These are phyloP conservation scores for Lordiphosa clarofinis DNA, from an alignment of 1,140 invertebrate genomes.

Conservation along the genomic window DNA sequence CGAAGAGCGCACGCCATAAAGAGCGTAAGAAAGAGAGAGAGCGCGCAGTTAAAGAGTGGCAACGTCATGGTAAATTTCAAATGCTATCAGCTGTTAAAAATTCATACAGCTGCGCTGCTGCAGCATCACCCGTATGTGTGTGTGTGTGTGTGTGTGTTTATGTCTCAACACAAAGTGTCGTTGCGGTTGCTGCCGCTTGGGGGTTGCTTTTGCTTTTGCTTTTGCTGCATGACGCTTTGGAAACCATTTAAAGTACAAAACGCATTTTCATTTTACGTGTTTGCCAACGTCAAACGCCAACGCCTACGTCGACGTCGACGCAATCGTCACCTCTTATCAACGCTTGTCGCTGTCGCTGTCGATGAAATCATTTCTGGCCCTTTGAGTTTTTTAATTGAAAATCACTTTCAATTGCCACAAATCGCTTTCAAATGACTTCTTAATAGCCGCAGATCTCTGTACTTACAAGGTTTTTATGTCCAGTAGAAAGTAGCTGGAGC, in stretches of 20 bases:
- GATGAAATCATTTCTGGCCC: constrained; percentile 14
- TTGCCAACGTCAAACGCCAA: no score
- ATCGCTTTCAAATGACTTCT: background rate
- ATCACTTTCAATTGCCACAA: constrained; percentile 25
- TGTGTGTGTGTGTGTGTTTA: no score
- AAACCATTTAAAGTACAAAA: no score
- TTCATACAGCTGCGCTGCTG: constrained; percentile 52
- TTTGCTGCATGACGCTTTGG: constrained; percentile 6
- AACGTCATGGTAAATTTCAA: constrained; percentile 58
- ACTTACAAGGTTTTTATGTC: no score
- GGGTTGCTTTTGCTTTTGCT: constrained; percentile 38
- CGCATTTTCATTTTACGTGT: no score
- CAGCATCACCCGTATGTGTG: background rate
- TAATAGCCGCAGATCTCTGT: background rate
- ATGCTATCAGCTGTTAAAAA: constrained; percentile 66
- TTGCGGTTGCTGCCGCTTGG: no score
- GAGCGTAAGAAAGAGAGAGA: no score
- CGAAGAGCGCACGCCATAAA: no score
- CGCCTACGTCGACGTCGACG: background rate
- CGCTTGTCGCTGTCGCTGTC: constrained; percentile 10
- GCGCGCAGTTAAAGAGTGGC: background rate
- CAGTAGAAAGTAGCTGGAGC: no score
- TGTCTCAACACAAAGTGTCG: no score
- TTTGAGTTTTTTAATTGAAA: constrained; percentile 41
- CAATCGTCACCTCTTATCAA: constrained; percentile 48